Evolutionary conservation across 1,140 invertebrate genomes (phyloP).

Genomic region (Cherax quadricarinatus): DNA sequence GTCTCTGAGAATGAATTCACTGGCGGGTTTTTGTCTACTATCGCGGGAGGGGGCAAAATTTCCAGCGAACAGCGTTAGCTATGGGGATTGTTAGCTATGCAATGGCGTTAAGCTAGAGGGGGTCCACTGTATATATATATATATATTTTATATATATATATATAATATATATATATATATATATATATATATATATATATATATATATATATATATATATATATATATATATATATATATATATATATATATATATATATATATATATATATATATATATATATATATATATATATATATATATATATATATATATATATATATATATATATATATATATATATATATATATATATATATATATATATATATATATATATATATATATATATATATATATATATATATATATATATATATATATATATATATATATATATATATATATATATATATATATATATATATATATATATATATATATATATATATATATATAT

Average conservation of each 20-base stretch:
- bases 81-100: no score
- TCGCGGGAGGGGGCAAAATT: no score
- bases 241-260: slow-evolving; percentile 13
- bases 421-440: neutral
- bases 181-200: no score
- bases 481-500: neutral
- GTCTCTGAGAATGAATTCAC: no score
- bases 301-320: slow-evolving; percentile 13
- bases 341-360: neutral
- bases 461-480: neutral
- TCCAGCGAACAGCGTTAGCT: no score
- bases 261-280: slow-evolving; percentile 13
- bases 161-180: no score
- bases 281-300: slow-evolving; percentile 13
- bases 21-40: no score
- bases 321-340: neutral
- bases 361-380: no score
- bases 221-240: slow-evolving; percentile 13
- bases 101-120: no score
- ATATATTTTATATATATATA: no score
- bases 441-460: neutral
- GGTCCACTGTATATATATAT: no score
- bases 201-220: slow-evolving; percentile 13
- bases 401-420: neutral
- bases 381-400: neutral